These are phyloP conservation scores for Bovichtus diacanthus DNA, from an alignment of 2,797 vertebrate genomes.

Conservation along the genomic window DNA sequence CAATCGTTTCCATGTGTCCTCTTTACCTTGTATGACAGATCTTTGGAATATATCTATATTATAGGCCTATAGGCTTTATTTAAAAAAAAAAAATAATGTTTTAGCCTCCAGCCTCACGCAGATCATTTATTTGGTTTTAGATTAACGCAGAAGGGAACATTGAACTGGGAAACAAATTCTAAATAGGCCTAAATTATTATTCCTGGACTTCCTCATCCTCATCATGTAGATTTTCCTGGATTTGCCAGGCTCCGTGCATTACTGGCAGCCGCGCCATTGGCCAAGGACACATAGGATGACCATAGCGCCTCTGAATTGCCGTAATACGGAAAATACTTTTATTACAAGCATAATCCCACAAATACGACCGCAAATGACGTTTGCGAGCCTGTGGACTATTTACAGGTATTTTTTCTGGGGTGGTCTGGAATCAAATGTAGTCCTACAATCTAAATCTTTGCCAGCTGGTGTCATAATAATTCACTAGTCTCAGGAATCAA, in stretches of 20 bases:
- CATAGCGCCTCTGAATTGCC: conserved; percentile 75
- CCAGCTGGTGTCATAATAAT: conserved; percentile 20
- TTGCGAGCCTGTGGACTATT: conserved; percentile 78
- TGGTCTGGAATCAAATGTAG: conserved; percentile 34
- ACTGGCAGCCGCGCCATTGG: conserved; percentile 46
- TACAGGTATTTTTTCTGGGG: conserved; percentile 47
- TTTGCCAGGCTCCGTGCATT: conserved; percentile 43
- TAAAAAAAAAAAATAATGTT: conserved; percentile 1
- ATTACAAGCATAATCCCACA: conserved; percentile 90
- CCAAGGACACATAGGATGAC: conserved; percentile 65
- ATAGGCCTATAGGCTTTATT: neutral
- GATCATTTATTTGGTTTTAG: conserved; percentile 24
- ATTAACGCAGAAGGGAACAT: conserved; percentile 34
- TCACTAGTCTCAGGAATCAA: neutral
- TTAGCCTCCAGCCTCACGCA: neutral
- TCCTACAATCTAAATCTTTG: conserved; percentile 27
- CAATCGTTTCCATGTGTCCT: neutral
- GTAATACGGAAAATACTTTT: conserved; percentile 87
- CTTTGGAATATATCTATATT: neutral
- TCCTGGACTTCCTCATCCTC: conserved; percentile 58
- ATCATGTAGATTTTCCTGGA: conserved; percentile 53
- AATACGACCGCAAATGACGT: conserved; percentile 89
- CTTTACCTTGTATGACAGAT: neutral
- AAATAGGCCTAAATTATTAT: conserved; percentile 58
- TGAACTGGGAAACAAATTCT: conserved; percentile 34